Conservation (phyloP, 2,113 vertebrate genomes). For the Callorhinus ursinus region DNA sequence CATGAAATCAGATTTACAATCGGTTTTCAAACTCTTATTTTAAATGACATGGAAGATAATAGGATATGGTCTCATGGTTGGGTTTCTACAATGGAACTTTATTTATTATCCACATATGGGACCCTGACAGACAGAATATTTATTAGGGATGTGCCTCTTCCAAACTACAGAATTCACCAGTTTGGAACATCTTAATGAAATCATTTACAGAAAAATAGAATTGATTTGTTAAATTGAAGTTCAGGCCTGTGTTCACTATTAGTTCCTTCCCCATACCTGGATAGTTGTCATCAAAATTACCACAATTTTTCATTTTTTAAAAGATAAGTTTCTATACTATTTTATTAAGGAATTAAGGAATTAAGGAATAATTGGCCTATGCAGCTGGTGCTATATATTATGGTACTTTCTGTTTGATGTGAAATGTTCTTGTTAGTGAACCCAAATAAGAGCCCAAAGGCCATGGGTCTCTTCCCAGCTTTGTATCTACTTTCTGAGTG, state of each 20-base stretch:
- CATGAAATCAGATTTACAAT: not conserved
- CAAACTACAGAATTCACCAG: not conserved
- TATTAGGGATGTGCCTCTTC: not conserved
- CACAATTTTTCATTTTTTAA: not conserved
- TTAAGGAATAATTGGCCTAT: not conserved
- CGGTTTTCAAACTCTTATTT: not conserved
- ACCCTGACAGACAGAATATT: not conserved
- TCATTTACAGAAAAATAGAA: not conserved
- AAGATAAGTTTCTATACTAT: slow-evolving; percentile 20
- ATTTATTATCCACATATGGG: slow-evolving; percentile 6
- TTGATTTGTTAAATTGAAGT: slow-evolving; percentile 31
- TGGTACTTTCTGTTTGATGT: not conserved
- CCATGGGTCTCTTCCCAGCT: not conserved
- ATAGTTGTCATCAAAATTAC: not conserved
- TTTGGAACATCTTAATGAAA: slow-evolving; percentile 18
- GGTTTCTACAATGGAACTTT: not conserved
- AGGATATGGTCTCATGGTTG: not conserved
- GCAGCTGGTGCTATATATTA: not conserved
- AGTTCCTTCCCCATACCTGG: not conserved
- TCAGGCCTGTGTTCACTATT: not conserved
- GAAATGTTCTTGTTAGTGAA: not conserved
- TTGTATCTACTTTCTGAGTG: not conserved
- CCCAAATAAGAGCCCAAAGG: not conserved
- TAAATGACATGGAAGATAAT: not conserved
- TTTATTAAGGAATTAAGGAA: not conserved